These are phyloP conservation scores for Scomber colias DNA, from an alignment of 2,113 vertebrate species.

Conservation along the genomic window DNA sequence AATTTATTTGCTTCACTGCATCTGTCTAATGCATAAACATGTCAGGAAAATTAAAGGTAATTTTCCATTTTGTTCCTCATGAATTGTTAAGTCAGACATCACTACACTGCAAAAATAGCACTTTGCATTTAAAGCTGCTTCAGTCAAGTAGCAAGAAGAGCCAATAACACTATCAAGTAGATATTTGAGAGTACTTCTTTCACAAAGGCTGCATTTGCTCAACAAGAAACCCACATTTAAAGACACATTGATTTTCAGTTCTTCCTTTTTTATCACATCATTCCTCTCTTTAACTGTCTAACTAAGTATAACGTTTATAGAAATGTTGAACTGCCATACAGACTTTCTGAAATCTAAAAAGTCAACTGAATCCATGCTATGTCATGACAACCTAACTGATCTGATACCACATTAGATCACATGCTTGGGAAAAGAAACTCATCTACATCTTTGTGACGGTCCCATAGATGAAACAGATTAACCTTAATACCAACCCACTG, in stretches of 20 bases:
- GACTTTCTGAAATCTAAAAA: not conserved
- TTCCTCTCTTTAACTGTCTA: conserved; percentile 8
- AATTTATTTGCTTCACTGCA: conserved; percentile 40
- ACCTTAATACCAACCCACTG: conserved; percentile 20
- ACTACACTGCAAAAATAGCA: conserved; percentile 27
- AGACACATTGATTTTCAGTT: conserved; percentile 5
- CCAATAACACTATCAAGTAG: conserved; percentile 8
- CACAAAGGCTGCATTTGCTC: not conserved
- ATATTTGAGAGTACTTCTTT: conserved; percentile 7
- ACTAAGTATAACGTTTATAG: not conserved
- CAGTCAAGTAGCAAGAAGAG: not conserved
- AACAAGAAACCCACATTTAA: not conserved
- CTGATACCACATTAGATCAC: conserved; percentile 35
- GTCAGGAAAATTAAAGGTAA: conserved; percentile 55
- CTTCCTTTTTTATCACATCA: not conserved
- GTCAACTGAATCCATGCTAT: not conserved
- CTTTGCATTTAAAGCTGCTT: conserved; percentile 13
- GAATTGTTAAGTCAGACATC: conserved; percentile 45
- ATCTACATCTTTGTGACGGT: conserved; percentile 24
- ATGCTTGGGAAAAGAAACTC: conserved; percentile 9
- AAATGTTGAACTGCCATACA: conserved; percentile 1
- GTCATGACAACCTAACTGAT: conserved; percentile 12
- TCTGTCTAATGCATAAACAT: conserved; percentile 60
- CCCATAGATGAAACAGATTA: conserved; percentile 36
- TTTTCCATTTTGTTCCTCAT: conserved; percentile 55